Conservation (phyloP, 2,888 invertebrate genomes). For the Danaus chrysippus region DNA sequence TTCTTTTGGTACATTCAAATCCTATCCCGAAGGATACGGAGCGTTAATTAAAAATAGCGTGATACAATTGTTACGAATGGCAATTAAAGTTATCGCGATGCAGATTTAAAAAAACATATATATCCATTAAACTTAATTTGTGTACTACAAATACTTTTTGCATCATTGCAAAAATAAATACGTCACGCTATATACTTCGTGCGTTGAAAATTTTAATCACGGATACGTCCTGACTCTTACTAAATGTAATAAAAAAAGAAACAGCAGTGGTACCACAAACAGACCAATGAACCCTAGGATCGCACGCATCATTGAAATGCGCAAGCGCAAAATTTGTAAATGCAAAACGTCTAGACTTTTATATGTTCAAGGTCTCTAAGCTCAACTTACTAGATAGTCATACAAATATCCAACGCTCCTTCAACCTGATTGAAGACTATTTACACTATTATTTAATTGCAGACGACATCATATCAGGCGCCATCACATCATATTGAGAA, state of each 20-base stretch:
- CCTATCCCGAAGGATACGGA: conserved; percentile 38
- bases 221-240: conserved; percentile 48
- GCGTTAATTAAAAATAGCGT: conserved; percentile 51
- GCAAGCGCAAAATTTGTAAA: conserved; percentile 70
- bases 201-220: conserved; percentile 71
- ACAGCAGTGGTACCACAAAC: conserved; percentile 48
- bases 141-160: conserved; percentile 55
- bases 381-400: conserved; percentile 51
- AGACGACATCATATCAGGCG: conserved; percentile 47
- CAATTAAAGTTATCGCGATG: conserved; percentile 38
- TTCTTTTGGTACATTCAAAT: conserved; percentile 34
- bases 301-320: conserved; percentile 71
- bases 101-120: conserved; percentile 33
- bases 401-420: conserved; percentile 57
- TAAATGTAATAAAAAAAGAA: conserved; percentile 48
- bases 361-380: conserved; percentile 57
- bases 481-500: conserved; percentile 26
- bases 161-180: conserved; percentile 66
- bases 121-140: conserved; percentile 54
- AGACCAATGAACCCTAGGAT: conserved; percentile 67
- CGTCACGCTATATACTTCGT: conserved; percentile 55
- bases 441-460: conserved; percentile 46
- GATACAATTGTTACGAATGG: conserved; percentile 49
- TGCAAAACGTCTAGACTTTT: conserved; percentile 69
- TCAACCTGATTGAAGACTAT: conserved; percentile 39